These are phyloP conservation scores for Leptinotarsa defecta DNA, from an alignment of 1,140 invertebrate genomes.

Conservation along the genomic window DNA sequence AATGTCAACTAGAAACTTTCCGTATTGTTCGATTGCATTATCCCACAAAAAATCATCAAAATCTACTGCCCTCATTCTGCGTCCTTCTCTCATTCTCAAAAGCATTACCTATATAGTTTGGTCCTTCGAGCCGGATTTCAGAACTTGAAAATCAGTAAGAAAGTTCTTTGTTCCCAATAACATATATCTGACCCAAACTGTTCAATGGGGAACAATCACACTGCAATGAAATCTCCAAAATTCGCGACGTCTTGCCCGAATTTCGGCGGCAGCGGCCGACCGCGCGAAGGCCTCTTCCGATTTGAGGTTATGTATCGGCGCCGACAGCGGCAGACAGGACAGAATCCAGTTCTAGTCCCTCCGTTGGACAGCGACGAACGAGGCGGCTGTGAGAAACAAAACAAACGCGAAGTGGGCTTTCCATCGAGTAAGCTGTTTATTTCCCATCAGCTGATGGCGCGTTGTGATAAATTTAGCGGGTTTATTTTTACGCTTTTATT, in stretches of 20 bases:
- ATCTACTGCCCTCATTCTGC: too few relatives aligned
- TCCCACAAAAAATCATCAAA: too few relatives aligned
- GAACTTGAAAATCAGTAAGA: too few relatives aligned
- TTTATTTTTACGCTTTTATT: constrained; percentile 40
- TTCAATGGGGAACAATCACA: too few relatives aligned
- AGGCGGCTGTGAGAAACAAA: neutral
- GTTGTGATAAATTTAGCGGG: constrained; percentile 40
- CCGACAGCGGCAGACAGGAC: neutral
- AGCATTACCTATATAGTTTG: too few relatives aligned
- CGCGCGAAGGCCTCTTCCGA: constrained; percentile 22
- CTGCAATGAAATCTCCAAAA: neutral
- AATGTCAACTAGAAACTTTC: too few relatives aligned
- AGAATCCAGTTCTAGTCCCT: constrained; percentile 1
- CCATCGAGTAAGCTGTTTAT: constrained; percentile 22
- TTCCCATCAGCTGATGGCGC: constrained; percentile 25
- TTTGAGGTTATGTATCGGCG: constrained; percentile 30
- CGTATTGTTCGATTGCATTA: too few relatives aligned
- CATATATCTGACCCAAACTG: too few relatives aligned
- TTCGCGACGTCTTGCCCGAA: neutral
- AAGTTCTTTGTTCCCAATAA: too few relatives aligned
- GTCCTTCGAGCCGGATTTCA: too few relatives aligned
- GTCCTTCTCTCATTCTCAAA: accelerated
- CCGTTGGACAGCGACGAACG: constrained; percentile 17
- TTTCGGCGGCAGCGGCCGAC: constrained; percentile 27
- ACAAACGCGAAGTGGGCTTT: constrained; percentile 25